phyloP scores from a whole-genome alignment of 1,140 invertebrate species.

The Drosophila burlai region DNA sequence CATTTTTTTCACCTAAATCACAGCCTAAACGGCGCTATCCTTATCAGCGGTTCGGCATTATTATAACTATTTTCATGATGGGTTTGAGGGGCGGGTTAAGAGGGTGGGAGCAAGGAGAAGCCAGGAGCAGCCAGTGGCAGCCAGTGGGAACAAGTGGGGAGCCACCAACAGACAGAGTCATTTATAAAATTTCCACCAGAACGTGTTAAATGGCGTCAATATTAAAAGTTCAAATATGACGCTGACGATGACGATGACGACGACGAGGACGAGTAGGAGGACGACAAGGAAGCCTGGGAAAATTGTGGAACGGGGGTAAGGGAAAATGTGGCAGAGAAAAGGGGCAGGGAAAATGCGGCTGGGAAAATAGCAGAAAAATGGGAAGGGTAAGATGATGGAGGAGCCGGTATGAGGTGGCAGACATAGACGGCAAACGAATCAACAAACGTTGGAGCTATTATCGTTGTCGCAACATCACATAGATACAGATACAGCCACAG shows the following conservation, averaged over 20 bases:
- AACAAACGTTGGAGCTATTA: slow-evolving; percentile 93
- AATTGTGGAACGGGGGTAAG: slow-evolving; percentile 92
- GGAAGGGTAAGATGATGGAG: slow-evolving; percentile 89
- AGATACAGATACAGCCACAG: slow-evolving; percentile 89
- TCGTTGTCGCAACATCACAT: slow-evolving; percentile 92
- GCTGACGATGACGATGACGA: slow-evolving; percentile 90
- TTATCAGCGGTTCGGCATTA: slow-evolving; percentile 13
- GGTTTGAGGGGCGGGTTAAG: slow-evolving; percentile 11
- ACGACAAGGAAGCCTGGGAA: slow-evolving; percentile 90
- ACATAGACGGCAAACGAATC: slow-evolving; percentile 95
- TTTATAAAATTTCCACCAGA: slow-evolving; percentile 91
- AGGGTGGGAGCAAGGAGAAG: neutral
- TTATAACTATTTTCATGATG: slow-evolving; percentile 18
- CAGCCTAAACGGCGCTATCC: slow-evolving; percentile 24
- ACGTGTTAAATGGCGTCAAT: slow-evolving; percentile 94
- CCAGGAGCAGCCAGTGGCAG: neutral
- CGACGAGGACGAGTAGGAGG: slow-evolving; percentile 87
- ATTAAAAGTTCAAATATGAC: slow-evolving; percentile 85
- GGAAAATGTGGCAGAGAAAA: slow-evolving; percentile 88
- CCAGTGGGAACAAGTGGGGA: slow-evolving; percentile 14
- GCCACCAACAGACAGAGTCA: slow-evolving; percentile 68
- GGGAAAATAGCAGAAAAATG: slow-evolving; percentile 87
- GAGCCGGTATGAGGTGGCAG: slow-evolving; percentile 92
- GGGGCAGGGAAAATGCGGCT: slow-evolving; percentile 92
- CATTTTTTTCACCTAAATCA: slow-evolving; percentile 10